Percentiles rank a stretch among this genome's conserved stretches.
Conservation (phyloP, 2,113 vertebrate genomes). For the Cyphomyrus discorhynchus region DNA sequence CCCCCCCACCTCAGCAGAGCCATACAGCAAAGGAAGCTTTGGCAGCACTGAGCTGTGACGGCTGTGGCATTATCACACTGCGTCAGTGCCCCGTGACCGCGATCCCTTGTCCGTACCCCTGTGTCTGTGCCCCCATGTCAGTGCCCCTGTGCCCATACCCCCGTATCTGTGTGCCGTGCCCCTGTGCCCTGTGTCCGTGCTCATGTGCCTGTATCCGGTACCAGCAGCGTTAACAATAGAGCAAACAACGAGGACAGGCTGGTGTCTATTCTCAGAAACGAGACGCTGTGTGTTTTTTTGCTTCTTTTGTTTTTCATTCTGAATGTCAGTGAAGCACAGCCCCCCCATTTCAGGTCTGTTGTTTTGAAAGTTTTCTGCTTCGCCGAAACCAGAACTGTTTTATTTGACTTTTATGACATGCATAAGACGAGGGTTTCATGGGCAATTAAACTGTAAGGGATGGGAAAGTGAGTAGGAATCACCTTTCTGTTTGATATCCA, state of each 20-base stretch:
- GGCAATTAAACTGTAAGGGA: background rate
- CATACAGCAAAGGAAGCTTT: background rate
- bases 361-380: background rate
- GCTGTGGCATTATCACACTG: background rate
- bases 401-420: background rate
- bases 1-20: background rate
- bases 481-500: background rate
- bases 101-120: background rate
- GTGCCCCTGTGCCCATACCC: background rate
- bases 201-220: background rate
- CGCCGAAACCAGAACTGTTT: background rate
- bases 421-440: background rate
- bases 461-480: background rate
- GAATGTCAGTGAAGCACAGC: background rate
- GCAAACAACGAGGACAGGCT: background rate
- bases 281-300: background rate
- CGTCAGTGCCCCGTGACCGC: background rate
- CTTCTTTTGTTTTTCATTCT: constrained; percentile 5
- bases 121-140: too few species aligned
- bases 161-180: too few species aligned
- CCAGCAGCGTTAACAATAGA: background rate
- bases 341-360: background rate
- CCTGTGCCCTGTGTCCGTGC: background rate
- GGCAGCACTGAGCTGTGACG: background rate
- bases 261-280: background rate